Base-by-base conservation (phyloP, 2,113 vertebrate species). In the Centropus bengalensis region DNA sequence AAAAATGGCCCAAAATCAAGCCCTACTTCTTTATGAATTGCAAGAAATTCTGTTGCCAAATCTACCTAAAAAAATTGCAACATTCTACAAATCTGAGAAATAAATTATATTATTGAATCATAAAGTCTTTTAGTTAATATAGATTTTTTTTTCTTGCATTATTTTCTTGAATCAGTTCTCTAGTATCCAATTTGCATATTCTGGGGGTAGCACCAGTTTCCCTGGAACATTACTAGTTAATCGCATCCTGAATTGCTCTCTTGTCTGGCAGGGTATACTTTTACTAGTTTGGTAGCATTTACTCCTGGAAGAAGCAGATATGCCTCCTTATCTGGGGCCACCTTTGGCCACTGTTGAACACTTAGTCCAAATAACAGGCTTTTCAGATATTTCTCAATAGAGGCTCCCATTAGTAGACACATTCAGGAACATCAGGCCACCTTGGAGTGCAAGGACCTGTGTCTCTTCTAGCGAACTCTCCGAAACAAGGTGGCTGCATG, bases 111-210 rank as follows among this genome's bases (percentile, higher is more conserved):
- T 73, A 6, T 4, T 73, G 45, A 56, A 36, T 33, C 2, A 0
- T 51, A 8, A 74, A 58, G 36, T 70, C 28, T n/a, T 88, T 89
- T 47, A 33, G 23, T 80, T 62, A 33, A 16, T 8, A 12, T 23
- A 70, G 63, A 68, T 15, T 30, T 60, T 69, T 27, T 60, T 69
- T 84, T 40, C 20, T 42, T 51, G 8, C 7, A 13, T 54, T 88
- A 16, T 82, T 85, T 73, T 82, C 36, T 27, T 54, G 12, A 77
- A 28, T 3, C 32, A 11, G 0, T 8, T 71, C 6, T 79, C 14
- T 13, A 40, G 0, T 56, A 75, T 56, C 2, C 4, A 73, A 19
- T 10, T 33, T 12, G 33, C 14, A 23, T 0, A 1, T 38, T 22
- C 5, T 21, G 12, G 5, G 15, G 4, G 55, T 47, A 63, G 32